Base-by-base conservation (phyloP, 2,113 vertebrate species). In the Engystomops pustulosus region DNA sequence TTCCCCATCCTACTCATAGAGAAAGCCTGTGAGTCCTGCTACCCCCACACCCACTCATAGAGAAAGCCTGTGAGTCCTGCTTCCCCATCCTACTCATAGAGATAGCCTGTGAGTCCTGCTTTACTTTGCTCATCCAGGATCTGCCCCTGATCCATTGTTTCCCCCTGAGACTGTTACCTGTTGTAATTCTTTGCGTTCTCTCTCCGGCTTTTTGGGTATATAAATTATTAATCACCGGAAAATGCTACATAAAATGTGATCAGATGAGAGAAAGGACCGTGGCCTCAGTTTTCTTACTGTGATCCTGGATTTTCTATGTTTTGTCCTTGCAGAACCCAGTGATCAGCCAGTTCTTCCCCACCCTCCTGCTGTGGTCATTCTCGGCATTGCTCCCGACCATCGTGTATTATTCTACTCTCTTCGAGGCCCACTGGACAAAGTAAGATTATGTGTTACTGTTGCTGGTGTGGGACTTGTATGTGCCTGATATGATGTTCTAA, bases 331-430 rank as follows among this genome's bases (percentile, higher is more conserved):
- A 99, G 98, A 94, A 93, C 88, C 96, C 97, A 0, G 30, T 99
- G 2, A 80, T 99, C 94, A 99, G 95, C 88, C 97, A 99, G 89
- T 99, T 99, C 92, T 96, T 99, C 88, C 97, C 97, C n/a, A 99
- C 97, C 0, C 86, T 99, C 38, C 90, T 99, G 71, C 94, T 99
- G 80, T 99, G 97, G 97, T 90, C 94, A 77, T 98, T 99, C 90
- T 96, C 96, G 0, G 93, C 98, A 0, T 88, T 99, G 77, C 90
- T 99, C 11, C 98, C 98, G 0, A 94, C 96, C 12, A 79, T 97
- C 0, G 97, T 99, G 4, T 97, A 97, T 89, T 99, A 98, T n/a
- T 99, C 96, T 25, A 97, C 97, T 0, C 87, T 99, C 38, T 90
- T 95, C 88, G 97, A 99, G 87, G 92, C 93, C 0, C 97, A 98